A percentile compares a stretch with the other conserved stretches of the same genome.
Conservation (phyloP, 2,797 vertebrate species). For the Thaleichthys pacificus region DNA sequence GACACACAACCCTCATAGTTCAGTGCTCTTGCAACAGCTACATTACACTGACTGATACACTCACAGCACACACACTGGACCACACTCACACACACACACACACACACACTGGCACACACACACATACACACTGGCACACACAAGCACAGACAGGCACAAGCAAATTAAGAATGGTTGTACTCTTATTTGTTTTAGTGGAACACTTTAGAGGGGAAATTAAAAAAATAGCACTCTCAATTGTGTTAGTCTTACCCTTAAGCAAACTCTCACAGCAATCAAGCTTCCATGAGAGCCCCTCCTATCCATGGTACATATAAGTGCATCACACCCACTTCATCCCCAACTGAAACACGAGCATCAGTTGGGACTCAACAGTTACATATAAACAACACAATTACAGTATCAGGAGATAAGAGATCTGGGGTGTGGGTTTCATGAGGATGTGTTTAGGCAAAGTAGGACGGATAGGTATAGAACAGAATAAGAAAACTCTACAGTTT, state of each 20-base stretch:
- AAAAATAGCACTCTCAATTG: neutral
- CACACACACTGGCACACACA: conserved; percentile 9
- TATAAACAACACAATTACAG: too few species aligned
- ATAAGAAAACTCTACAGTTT: neutral
- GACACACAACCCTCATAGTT: conserved; percentile 24
- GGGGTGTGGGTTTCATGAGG: too few species aligned
- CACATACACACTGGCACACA: neutral
- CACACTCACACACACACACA: conserved; percentile 21
- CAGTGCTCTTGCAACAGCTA: conserved; percentile 24
- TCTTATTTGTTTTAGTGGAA: neutral
- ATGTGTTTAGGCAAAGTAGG: too few species aligned
- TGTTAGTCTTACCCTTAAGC: neutral
- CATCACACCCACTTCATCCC: too few species aligned
- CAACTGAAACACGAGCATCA: too few species aligned
- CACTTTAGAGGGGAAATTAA: conserved; percentile 7
- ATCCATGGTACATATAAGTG: too few species aligned
- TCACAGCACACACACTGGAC: conserved; percentile 26
- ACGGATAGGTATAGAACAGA: too few species aligned
- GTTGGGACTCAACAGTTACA: too few species aligned
- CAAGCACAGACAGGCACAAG: conserved; percentile 14
- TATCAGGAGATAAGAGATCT: too few species aligned
- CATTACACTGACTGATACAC: conserved; percentile 18
- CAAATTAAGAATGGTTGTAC: neutral
- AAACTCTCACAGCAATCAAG: neutral
- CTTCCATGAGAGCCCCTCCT: neutral